Base-by-base conservation (phyloP, 2,888 invertebrate genomes). In the Stictocephala bisonia region DNA sequence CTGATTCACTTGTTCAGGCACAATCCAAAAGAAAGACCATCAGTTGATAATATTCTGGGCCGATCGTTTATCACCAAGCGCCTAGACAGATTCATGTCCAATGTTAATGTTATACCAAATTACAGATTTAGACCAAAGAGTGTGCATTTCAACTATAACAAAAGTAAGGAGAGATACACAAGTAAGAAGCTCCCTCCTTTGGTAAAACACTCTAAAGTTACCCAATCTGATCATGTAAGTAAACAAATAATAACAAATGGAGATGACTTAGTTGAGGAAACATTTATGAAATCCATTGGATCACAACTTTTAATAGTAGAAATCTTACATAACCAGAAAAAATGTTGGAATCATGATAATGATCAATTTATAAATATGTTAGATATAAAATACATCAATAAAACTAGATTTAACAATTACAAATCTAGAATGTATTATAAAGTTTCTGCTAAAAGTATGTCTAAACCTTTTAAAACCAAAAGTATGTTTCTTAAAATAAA, bases 11-110 rank as follows among this genome's bases (percentile, higher is more conserved):
- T 64, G 44, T 64, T 64, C 44, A 64, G 44, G 13, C 40, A 24
- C n/a, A 64, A 64, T 20, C 64, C 64, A 9, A 64, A 44, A 64
- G 64, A 64, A 13, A 64, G 64, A 27, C 64, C 64, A 26, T 64
- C 64, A 3, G 15, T 64, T 7, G 44, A 64, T 18, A 41, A 64
- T 9, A 64, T 64, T 26, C 44, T 64, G 9, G 64, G 26, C 13
- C 22, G 64, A 44, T 26, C 64, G 6, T 44, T 64, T 20, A 64
- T 64, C 44, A 41, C 44, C 1, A 64, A 26, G 18, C 20, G 64
- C 6, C n/a, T 64, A 2, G 27, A 64, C 15, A 40, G 27, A 4
- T 64, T 64, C 9, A 44, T 64, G 64, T 41, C 44, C 1, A 64
- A 64, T 27, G 4, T 64, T 20, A 26, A 24, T 18, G 20, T 44